Evolutionary conservation across 1,140 invertebrate species (phyloP).

Genomic region (Dendroctonus valens): DNA sequence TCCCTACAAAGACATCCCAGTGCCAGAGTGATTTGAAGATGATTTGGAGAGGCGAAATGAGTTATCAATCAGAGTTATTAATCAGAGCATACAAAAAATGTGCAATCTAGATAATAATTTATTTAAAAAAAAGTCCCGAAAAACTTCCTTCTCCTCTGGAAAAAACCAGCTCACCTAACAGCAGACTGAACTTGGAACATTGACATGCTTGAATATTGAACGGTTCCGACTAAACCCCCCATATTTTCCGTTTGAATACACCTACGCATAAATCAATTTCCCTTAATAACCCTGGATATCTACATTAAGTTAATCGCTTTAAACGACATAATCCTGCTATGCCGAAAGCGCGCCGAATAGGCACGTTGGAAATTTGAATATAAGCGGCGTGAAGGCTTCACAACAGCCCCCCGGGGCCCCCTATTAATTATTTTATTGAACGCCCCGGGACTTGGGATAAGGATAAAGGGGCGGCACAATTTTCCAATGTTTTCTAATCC

Average conservation of each 20-base stretch:
- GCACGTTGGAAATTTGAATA: conserved; percentile 45
- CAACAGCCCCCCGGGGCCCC: conserved; percentile 38
- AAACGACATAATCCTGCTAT: conserved; percentile 41
- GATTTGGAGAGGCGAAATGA: too few relatives aligned
- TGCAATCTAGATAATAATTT: too few relatives aligned
- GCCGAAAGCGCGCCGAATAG: conserved; percentile 34
- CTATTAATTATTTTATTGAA: conserved; percentile 50
- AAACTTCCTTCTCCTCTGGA: too few relatives aligned
- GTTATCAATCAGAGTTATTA: too few relatives aligned
- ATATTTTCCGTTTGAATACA: conserved; percentile 1
- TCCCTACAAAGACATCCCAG: too few relatives aligned
- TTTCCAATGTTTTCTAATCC: neutral
- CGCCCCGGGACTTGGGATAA: conserved; percentile 22
- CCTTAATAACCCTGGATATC: conserved; percentile 31
- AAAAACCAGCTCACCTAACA: too few relatives aligned
- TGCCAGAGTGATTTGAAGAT: too few relatives aligned
- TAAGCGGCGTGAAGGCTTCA: conserved; percentile 36
- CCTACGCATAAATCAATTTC: conserved; percentile 33
- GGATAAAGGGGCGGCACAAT: neutral
- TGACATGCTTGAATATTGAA: too few relatives aligned
- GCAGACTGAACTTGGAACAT: too few relatives aligned
- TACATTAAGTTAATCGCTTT: conserved; percentile 40
- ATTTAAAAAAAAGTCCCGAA: too few relatives aligned
- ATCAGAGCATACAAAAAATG: too few relatives aligned
- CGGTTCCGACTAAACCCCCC: too few relatives aligned